These are phyloP conservation scores for Osedax fenrisi DNA, from an alignment of 2,888 invertebrate genomes.

Conservation along the genomic window DNA sequence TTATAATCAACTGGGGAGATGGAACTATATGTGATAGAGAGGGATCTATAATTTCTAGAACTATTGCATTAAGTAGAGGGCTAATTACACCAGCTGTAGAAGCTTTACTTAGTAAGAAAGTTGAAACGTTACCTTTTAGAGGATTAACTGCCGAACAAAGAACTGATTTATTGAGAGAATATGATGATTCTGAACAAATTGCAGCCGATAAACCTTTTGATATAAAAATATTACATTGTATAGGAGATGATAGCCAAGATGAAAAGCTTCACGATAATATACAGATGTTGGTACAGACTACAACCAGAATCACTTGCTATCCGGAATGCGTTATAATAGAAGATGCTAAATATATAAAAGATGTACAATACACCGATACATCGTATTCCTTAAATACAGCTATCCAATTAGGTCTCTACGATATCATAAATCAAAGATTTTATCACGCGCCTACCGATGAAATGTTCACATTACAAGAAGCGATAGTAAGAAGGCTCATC, in stretches of 20 bases:
- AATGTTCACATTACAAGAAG: conserved; percentile 62
- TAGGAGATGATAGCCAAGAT: no score
- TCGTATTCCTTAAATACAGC: conserved; percentile 34
- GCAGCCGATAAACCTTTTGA: neutral
- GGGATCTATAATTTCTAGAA: conserved; percentile 64
- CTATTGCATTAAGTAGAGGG: conserved; percentile 60
- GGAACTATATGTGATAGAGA: conserved; percentile 63
- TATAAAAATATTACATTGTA: neutral
- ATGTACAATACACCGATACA: conserved; percentile 16
- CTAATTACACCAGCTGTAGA: conserved; percentile 34
- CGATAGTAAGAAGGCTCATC: conserved; percentile 48
- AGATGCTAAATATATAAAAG: neutral
- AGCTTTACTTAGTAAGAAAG: conserved; percentile 33
- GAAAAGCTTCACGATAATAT: neutral
- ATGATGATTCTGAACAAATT: conserved; percentile 11
- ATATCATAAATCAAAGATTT: conserved; percentile 38
- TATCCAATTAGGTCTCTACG: conserved; percentile 36
- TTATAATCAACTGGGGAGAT: conserved; percentile 35
- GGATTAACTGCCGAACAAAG: neutral
- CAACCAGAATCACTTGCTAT: neutral
- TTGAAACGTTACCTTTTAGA: conserved; percentile 13
- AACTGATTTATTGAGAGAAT: conserved; percentile 13
- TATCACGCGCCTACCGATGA: conserved; percentile 34
- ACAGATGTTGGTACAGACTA: neutral
- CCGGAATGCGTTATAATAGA: neutral